Percentiles rank a stretch among this genome's conserved stretches.
Evolutionary conservation across 2,888 invertebrate species (phyloP).

Genomic region (Metacarcinus magister): DNA sequence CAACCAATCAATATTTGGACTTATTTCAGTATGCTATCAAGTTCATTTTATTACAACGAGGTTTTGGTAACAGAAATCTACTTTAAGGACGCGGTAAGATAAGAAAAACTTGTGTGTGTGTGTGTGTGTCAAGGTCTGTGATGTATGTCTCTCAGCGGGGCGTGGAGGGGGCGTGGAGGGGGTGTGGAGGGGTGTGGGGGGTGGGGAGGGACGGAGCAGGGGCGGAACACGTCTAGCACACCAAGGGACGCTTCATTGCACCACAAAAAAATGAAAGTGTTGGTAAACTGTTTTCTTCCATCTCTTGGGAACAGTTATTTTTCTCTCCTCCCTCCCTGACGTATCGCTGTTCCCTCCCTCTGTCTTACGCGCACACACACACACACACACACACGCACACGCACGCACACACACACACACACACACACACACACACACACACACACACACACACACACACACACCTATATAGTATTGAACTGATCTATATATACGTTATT

Average conservation of each 20-base stretch:
- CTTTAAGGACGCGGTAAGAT: not conserved
- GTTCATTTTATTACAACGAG: not conserved
- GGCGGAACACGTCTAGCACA: not conserved
- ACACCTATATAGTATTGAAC: not conserved
- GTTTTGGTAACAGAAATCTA: not conserved
- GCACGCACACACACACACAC: slow-evolving; percentile 31
- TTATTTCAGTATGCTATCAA: not conserved
- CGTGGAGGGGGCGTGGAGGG: too few relatives aligned
- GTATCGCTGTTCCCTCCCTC: not conserved
- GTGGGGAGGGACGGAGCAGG: too few relatives aligned
- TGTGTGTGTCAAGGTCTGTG: not conserved
- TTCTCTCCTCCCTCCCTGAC: not conserved
- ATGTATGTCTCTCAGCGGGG: not conserved
- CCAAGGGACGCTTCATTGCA: not conserved
- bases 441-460: not conserved
- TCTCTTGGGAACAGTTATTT: not conserved
- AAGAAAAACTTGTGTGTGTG: not conserved
- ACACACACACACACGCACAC: slow-evolving; percentile 22
- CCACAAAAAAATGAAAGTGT: not conserved
- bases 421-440: slow-evolving; percentile 9
- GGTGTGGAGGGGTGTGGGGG: too few relatives aligned
- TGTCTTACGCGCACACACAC: not conserved
- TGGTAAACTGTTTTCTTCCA: not conserved
- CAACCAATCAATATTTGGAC: not conserved
- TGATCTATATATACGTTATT: too few relatives aligned